These are phyloP conservation scores for Pinctada fucata DNA, from an alignment of 2,888 invertebrate genomes.

Conservation along the genomic window DNA sequence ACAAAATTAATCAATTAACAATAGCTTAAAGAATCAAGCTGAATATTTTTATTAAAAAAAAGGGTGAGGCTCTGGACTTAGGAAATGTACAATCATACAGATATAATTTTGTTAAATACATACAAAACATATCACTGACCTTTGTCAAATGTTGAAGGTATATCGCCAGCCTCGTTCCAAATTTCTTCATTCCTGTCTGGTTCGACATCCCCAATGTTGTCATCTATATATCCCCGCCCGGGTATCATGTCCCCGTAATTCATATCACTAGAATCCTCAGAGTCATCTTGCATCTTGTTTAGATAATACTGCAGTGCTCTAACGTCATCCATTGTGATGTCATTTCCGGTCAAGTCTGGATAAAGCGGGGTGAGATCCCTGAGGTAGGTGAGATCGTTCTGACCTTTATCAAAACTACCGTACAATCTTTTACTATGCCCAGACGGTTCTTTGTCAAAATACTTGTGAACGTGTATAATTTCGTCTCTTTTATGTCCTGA, in stretches of 20 bases:
- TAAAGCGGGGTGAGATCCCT: background rate
- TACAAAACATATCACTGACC: background rate
- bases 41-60: too few species aligned
- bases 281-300: conserved; percentile 11
- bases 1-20: too few species aligned
- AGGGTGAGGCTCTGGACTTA: too few species aligned
- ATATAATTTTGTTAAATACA: too few species aligned
- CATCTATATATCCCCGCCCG: too few species aligned
- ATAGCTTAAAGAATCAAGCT: too few species aligned
- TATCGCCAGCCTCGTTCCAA: background rate
- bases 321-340: conserved; percentile 34
- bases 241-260: too few species aligned
- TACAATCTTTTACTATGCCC: conserved; percentile 40
- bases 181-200: background rate
- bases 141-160: background rate
- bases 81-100: too few species aligned
- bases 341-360: conserved; percentile 11
- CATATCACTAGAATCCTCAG: background rate
- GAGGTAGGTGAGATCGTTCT: conserved; percentile 30
- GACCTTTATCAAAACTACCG: background rate
- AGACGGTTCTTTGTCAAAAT: conserved; percentile 56
- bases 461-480: conserved; percentile 57
- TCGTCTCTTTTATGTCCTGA: conserved; percentile 48
- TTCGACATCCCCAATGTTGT: too few species aligned
- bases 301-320: conserved; percentile 35